These are phyloP conservation scores for Brachionus calyciflorus DNA, from an alignment of 1,140 invertebrate species.

Conservation along the genomic window DNA sequence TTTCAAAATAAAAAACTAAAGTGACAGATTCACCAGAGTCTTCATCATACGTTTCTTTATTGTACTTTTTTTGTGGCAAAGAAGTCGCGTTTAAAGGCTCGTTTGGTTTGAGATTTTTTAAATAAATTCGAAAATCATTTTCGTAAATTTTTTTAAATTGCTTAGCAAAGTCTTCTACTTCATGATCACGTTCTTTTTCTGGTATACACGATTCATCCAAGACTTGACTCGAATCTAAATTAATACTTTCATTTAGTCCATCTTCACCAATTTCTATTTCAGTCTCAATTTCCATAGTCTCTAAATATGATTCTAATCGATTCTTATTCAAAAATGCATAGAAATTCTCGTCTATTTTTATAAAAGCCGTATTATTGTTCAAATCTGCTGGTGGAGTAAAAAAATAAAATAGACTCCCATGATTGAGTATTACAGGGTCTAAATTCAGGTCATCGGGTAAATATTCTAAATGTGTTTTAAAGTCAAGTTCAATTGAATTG, in stretches of 20 bases:
- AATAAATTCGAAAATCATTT: slow-evolving; percentile 19
- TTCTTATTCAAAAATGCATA: not conserved
- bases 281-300: not conserved
- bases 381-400: not conserved
- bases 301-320: not conserved
- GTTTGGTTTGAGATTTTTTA: not conserved
- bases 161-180: slow-evolving; percentile 41
- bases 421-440: not conserved
- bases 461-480: not conserved
- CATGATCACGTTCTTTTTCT: slow-evolving; percentile 15
- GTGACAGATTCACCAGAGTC: slow-evolving; percentile 5
- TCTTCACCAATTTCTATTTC: not conserved
- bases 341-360: slow-evolving; percentile 18
- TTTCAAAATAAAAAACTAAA: slow-evolving; percentile 30
- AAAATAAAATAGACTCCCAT: slow-evolving; percentile 14
- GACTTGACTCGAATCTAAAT: not conserved
- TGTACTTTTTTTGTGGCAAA: slow-evolving; percentile 39
- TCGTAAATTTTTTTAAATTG: slow-evolving; percentile 37
- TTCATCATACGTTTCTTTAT: slow-evolving; percentile 43
- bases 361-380: slow-evolving; percentile 2
- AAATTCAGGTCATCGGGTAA: slow-evolving; percentile 3
- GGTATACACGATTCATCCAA: not conserved
- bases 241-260: not conserved
- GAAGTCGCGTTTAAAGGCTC: not conserved
- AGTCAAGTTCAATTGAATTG: slow-evolving; percentile 24